Conservation (phyloP, 2,888 invertebrate species). For the Creontiades dilutus region DNA sequence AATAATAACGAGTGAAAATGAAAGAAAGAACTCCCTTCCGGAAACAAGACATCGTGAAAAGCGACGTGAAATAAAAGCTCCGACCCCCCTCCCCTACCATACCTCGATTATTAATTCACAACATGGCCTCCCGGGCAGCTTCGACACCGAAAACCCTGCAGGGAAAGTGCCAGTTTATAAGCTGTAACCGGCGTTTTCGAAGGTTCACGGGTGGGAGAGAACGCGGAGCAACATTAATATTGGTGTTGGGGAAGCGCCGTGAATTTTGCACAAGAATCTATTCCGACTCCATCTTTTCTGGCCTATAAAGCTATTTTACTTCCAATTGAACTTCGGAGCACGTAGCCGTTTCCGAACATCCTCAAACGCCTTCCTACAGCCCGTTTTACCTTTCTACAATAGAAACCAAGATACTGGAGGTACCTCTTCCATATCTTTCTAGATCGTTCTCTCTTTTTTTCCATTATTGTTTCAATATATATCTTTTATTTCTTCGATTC, state of each 20-base stretch:
- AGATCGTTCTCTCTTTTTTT: not conserved
- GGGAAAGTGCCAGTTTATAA: constrained; percentile 56
- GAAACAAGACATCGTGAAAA: constrained; percentile 19
- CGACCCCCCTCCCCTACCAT: not conserved
- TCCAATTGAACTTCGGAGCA: constrained; percentile 40
- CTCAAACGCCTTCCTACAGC: constrained; percentile 46
- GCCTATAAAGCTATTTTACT: constrained; percentile 59
- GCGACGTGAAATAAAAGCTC: constrained; percentile 23
- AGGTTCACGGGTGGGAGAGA: not conserved
- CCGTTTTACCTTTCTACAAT: constrained; percentile 40
- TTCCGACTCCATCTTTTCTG: constrained; percentile 54
- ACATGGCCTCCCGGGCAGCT: not conserved
- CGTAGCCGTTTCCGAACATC: constrained; percentile 36
- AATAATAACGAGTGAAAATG: not conserved
- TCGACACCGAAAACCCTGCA: constrained; percentile 20
- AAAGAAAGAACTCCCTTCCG: not conserved
- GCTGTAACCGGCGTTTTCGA: constrained; percentile 36
- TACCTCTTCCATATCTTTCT: not conserved
- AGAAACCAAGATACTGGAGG: constrained; percentile 4
- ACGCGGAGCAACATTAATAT: constrained; percentile 43
- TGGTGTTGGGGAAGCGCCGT: constrained; percentile 38
- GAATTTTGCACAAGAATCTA: constrained; percentile 65
- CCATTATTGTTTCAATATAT: not conserved
- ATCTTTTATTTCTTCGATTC: not conserved
- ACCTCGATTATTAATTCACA: constrained; percentile 24